These are phyloP conservation scores for Pitangus sulphuratus DNA, from an alignment of 2,797 vertebrate species.

Conservation along the genomic window DNA sequence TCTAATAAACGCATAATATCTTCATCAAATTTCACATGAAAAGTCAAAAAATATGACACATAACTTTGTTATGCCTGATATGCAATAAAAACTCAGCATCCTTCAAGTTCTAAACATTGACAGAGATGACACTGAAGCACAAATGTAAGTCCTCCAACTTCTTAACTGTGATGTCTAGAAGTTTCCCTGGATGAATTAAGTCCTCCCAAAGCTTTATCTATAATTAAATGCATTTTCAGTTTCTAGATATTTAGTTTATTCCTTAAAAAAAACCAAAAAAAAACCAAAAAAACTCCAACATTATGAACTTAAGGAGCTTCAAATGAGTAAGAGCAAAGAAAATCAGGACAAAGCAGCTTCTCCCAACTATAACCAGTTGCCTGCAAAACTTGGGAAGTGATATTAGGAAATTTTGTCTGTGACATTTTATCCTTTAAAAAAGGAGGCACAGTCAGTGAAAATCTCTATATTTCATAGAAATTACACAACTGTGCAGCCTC, in stretches of 20 bases:
- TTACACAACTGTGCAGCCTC: not conserved
- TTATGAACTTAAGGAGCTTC: not conserved
- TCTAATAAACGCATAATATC: not conserved
- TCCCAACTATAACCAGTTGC: not conserved
- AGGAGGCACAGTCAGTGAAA: not conserved
- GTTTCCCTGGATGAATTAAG: not conserved
- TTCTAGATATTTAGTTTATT: not conserved
- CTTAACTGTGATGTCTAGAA: not conserved
- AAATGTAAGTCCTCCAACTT: not conserved
- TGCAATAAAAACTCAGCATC: not conserved
- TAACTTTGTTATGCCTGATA: not conserved
- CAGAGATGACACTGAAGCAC: not conserved
- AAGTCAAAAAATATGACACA: not conserved
- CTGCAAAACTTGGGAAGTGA: not conserved
- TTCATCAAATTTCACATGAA: not conserved
- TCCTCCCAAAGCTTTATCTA: not conserved
- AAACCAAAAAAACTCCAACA: too few species aligned
- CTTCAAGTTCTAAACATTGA: not conserved
- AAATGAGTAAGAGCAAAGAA: not conserved
- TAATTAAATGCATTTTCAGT: not conserved
- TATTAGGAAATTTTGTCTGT: not conserved
- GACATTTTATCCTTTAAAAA: not conserved
- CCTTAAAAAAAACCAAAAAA: not conserved
- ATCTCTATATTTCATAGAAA: not conserved
- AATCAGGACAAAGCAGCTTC: not conserved